These are phyloP conservation scores for Eptesicus fuscus DNA, from an alignment of 2,113 vertebrate genomes.

Conservation along the genomic window DNA sequence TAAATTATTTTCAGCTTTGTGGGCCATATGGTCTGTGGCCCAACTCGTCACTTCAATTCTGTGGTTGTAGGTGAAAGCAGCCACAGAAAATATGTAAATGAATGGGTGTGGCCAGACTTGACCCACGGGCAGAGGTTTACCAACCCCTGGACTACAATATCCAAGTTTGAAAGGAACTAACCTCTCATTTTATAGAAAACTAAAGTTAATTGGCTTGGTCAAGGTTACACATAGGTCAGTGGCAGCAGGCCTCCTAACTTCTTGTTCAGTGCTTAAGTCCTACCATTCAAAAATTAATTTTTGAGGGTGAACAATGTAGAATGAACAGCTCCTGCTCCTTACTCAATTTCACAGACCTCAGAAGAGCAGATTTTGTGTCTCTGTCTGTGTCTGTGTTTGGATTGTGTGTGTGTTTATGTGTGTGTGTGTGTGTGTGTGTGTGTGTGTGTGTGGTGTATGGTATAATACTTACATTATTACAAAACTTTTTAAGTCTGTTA, in stretches of 20 bases:
- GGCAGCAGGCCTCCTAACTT: neutral
- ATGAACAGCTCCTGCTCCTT: neutral
- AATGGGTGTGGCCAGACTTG: neutral
- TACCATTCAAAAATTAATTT: constrained; percentile 8
- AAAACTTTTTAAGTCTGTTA: neutral
- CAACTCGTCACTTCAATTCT: neutral
- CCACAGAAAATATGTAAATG: neutral
- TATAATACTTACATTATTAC: too few relatives aligned
- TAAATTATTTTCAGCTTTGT: constrained; percentile 22
- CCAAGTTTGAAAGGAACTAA: neutral
- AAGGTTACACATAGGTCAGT: neutral
- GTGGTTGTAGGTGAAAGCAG: neutral
- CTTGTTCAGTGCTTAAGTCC: neutral
- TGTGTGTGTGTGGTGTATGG: neutral
- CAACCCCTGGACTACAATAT: neutral
- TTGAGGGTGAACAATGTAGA: neutral
- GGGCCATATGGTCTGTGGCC: neutral
- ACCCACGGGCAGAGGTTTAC: neutral
- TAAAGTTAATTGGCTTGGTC: neutral
- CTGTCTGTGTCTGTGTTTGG: neutral
- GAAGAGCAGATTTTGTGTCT: neutral
- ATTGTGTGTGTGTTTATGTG: neutral
- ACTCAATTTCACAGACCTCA: neutral
- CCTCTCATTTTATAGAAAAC: neutral
- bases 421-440: neutral